A percentile compares a stretch with the other conserved stretches of the same genome.
Conservation (phyloP, 2,113 vertebrate species). For the Chiloscyllium plagiosum region DNA sequence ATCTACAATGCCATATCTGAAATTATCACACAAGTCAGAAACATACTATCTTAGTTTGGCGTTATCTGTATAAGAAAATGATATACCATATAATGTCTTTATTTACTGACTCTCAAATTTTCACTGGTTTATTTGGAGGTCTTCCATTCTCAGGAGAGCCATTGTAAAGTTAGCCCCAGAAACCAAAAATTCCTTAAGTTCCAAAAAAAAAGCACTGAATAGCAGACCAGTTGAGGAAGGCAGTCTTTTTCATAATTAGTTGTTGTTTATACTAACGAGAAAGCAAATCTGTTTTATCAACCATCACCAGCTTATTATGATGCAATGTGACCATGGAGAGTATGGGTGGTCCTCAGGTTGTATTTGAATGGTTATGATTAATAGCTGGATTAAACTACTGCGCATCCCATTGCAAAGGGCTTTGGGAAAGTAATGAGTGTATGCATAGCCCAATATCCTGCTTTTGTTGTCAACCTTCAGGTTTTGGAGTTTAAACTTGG, state of each 20-base stretch:
- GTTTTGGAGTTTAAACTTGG: not conserved
- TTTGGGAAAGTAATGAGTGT: not conserved
- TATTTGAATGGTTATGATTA: not conserved
- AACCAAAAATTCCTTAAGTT: not conserved
- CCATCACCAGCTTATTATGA: not conserved
- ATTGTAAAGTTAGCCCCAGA: not conserved
- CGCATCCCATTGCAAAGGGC: not conserved
- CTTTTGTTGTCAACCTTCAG: not conserved
- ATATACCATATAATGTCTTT: not conserved
- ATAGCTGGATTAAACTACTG: not conserved
- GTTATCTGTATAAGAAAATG: not conserved
- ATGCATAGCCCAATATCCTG: not conserved
- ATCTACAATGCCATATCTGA: not conserved
- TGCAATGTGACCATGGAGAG: not conserved
- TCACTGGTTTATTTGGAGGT: not conserved
- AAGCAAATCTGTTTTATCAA: not conserved
- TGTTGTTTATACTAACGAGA: not conserved
- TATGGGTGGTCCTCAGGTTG: not conserved
- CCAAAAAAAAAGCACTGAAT: not conserved
- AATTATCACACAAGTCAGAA: not conserved
- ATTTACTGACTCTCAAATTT: not conserved
- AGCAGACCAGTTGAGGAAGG: not conserved
- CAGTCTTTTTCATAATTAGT: not conserved
- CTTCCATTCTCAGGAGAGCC: not conserved
- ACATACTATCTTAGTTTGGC: not conserved